phyloP scores from a whole-genome alignment of 2,888 invertebrate species.

The Ophraella communa region DNA sequence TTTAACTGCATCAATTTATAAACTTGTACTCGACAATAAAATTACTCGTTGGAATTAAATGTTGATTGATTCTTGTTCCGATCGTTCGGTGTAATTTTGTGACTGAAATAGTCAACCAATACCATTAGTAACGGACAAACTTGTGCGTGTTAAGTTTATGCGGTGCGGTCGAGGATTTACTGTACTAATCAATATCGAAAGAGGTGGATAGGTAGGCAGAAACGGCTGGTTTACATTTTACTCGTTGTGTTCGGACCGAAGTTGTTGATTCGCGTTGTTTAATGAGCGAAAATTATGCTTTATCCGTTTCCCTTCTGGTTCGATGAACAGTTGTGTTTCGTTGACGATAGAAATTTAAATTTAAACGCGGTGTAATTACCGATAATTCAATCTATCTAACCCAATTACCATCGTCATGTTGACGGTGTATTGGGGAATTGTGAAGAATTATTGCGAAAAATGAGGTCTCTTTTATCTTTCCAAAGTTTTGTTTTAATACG shows the following conservation, averaged over 20 bases:
- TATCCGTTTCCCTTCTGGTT: constrained; percentile 23
- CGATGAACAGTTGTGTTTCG: constrained; percentile 20
- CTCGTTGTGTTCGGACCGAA: constrained; percentile 20
- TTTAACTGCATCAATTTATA: background rate
- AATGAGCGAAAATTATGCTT: constrained; percentile 28
- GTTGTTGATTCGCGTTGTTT: constrained; percentile 25
- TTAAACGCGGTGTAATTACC: constrained; percentile 24
- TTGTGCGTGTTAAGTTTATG: constrained; percentile 10
- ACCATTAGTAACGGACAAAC: background rate
- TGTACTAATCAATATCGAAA: constrained; percentile 28
- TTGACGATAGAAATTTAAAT: constrained; percentile 21
- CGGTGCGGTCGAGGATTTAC: constrained; percentile 19
- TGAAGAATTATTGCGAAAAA: background rate
- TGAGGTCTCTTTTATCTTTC: background rate
- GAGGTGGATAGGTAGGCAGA: constrained; percentile 18
- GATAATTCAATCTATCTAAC: constrained; percentile 18
- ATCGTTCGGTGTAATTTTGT: background rate
- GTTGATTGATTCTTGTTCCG: background rate
- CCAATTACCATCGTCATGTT: constrained; percentile 13
- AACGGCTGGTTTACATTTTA: constrained; percentile 22
- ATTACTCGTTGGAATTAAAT: too few species aligned
- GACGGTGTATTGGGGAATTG: background rate
- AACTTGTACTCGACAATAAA: background rate
- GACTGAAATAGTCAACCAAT: background rate
- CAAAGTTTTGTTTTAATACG: background rate